Conservation (phyloP, 2,797 vertebrate species). For the Urosaurus nigricauda region DNA sequence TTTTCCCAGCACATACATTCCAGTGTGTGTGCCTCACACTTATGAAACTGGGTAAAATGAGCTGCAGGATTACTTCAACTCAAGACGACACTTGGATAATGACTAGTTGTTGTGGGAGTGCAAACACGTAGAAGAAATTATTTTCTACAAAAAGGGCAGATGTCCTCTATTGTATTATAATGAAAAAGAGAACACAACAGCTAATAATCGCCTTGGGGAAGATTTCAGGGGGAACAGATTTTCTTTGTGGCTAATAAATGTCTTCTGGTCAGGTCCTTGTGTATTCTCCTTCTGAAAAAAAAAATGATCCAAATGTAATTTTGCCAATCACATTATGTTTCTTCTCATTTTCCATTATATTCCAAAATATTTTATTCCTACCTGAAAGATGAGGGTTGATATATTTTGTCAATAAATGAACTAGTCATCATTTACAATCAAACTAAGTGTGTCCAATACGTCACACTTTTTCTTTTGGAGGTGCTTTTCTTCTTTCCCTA, state of each 20-base stretch:
- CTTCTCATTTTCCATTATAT: no score
- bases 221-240: conserved; percentile 14
- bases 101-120: conserved; percentile 13
- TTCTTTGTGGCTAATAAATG: conserved; percentile 22
- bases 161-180: conserved; percentile 9
- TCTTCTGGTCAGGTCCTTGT: conserved; percentile 31
- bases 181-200: conserved; percentile 45
- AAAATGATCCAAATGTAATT: no score
- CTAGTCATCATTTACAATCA: no score
- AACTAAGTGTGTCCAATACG: no score
- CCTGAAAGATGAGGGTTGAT: no score
- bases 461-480: no score
- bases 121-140: conserved; percentile 18
- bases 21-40: neutral
- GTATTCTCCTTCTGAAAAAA: no score
- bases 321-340: no score
- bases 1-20: neutral
- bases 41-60: neutral
- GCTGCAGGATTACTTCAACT: neutral
- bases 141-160: conserved; percentile 27
- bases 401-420: no score
- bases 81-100: conserved; percentile 14
- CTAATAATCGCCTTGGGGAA: conserved; percentile 17
- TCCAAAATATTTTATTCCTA: no score
- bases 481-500: no score